A percentile compares a stretch with the other conserved stretches of the same genome.
These are phyloP conservation scores for Acanthaster planci DNA, from an alignment of 35 echinoderm and acorn worm species.

Conservation along the genomic window DNA sequence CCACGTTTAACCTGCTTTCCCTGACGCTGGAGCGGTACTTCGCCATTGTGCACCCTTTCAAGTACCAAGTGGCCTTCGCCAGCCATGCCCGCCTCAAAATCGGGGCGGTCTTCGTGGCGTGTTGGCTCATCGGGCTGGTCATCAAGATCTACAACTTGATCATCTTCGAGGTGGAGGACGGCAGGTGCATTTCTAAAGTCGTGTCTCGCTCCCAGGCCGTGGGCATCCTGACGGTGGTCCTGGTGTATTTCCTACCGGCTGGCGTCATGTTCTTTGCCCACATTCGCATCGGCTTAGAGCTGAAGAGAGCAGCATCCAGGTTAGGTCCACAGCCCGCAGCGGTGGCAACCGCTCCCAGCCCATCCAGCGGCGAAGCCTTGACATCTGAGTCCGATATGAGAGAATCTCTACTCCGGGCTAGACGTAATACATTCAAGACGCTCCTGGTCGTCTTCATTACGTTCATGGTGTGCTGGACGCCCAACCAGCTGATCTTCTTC, in stretches of 20 bases:
- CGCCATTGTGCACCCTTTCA: slow-evolving; percentile 56
- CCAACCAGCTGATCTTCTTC: slow-evolving; percentile 48
- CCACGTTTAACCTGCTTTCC: slow-evolving; percentile 43
- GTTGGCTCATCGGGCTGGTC: slow-evolving; percentile 24
- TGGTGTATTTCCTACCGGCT: slow-evolving; percentile 31
- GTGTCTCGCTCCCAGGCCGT: background rate
- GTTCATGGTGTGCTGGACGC: slow-evolving; percentile 53
- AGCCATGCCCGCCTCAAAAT: background rate
- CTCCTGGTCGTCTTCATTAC: slow-evolving; percentile 40
- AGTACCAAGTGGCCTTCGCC: background rate
- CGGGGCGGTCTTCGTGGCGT: background rate
- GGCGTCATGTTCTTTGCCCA: background rate
- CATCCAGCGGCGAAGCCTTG: background rate
- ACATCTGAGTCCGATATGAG: too few relatives aligned
- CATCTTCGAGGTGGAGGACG: background rate
- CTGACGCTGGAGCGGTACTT: slow-evolving; percentile 67
- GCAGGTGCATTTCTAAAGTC: background rate
- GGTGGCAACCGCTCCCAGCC: too few relatives aligned
- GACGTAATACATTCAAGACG: slow-evolving; percentile 18
- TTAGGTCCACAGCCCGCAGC: too few relatives aligned
- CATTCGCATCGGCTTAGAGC: background rate
- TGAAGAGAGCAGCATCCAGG: background rate
- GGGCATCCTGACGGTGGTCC: background rate
- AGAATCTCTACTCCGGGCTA: background rate
- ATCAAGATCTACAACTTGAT: background rate